phyloP scores from a whole-genome alignment of 2,113 vertebrate species.

The Gallinago paraguaiae region DNA sequence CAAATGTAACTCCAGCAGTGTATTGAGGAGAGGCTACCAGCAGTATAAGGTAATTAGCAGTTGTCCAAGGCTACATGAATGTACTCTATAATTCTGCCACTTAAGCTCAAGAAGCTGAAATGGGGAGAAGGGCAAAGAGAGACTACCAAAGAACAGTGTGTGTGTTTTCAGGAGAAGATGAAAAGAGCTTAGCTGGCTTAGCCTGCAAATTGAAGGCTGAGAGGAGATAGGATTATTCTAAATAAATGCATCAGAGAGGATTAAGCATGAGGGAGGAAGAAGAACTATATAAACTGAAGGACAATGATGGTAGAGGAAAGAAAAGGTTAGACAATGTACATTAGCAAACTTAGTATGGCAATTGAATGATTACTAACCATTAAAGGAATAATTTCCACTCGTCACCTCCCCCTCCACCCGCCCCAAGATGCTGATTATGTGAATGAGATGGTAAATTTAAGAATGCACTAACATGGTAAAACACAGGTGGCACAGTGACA shows the following conservation, averaged over 20 bases:
- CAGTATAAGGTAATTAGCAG: background rate
- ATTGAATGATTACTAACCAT: background rate
- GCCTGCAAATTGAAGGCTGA: conserved; percentile 21
- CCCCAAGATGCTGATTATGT: background rate
- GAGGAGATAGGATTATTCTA: conserved; percentile 30
- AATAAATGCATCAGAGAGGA: conserved; percentile 27
- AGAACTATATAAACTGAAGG: conserved; percentile 1
- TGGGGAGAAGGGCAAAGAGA: background rate
- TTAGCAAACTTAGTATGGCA: background rate
- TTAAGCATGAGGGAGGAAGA: conserved; percentile 14
- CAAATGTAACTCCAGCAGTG: background rate
- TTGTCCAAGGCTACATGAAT: background rate
- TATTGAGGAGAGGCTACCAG: background rate
- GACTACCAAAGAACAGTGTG: background rate
- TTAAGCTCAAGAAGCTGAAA: background rate
- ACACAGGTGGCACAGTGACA: background rate
- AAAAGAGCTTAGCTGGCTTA: conserved; percentile 49
- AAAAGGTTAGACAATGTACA: background rate
- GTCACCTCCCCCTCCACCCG: no score
- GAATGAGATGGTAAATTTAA: background rate
- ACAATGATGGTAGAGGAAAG: background rate
- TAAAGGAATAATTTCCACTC: background rate
- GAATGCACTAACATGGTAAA: background rate
- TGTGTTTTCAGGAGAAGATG: background rate
- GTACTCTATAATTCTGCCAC: background rate